Evolutionary conservation across 2,888 invertebrate species (phyloP).

Genomic region (Oligia strigilis): DNA sequence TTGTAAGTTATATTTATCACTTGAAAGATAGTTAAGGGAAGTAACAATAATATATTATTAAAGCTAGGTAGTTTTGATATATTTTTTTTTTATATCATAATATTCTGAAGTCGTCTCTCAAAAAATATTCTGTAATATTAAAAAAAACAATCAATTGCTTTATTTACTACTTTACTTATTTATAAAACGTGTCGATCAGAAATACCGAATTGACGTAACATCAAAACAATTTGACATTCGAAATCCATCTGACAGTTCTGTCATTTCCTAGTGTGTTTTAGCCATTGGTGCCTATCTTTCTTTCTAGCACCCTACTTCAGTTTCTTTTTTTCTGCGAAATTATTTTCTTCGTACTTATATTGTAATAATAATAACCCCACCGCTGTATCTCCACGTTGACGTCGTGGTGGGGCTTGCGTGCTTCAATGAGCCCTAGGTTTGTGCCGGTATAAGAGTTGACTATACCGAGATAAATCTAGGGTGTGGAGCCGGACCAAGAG

Average conservation of each 20-base stretch:
- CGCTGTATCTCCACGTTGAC: too few species aligned
- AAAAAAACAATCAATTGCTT: background rate
- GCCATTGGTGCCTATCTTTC: background rate
- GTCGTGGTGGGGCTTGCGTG: too few species aligned
- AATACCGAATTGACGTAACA: background rate
- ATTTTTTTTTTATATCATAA: constrained; percentile 17
- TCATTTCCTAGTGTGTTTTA: background rate
- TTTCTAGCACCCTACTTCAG: background rate
- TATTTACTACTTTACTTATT: background rate
- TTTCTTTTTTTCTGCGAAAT: background rate
- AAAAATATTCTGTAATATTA: too few species aligned
- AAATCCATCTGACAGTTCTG: background rate
- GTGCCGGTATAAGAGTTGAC: too few species aligned
- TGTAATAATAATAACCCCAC: background rate
- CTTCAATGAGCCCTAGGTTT: too few species aligned
- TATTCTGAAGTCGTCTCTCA: background rate
- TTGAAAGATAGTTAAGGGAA: background rate
- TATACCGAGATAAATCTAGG: too few species aligned
- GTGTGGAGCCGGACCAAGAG: too few species aligned
- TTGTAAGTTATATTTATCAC: background rate
- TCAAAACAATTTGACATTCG: background rate
- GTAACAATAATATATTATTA: background rate
- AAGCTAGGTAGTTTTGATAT: background rate
- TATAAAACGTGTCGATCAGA: background rate
- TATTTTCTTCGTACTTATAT: background rate